Base-by-base conservation (phyloP, 2,113 vertebrate genomes). In the Furnarius figulus region DNA sequence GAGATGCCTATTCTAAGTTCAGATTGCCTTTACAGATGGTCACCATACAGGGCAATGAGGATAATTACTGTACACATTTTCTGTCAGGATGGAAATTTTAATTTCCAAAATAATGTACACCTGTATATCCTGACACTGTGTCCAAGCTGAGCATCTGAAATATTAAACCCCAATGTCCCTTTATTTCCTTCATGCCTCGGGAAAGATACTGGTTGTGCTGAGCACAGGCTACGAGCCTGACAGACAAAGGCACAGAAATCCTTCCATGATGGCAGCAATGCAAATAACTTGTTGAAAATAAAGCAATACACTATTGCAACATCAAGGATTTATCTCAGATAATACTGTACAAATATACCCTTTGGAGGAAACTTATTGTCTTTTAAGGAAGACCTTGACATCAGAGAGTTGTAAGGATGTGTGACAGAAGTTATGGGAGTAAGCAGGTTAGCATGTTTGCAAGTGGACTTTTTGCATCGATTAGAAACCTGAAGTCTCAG, bases 31-130 rank as follows among this genome's bases (percentile, higher is more conserved):
- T 91, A 85, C 84, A 94, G 88, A 65, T 18, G 10, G 82, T 72
- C 67, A 85, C 74, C 56, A 74, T 62, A 39, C 27, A 89, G 83
- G 52, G 31, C 92, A 94, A 83, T 92, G 89, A 93, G 35, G 49
- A 94, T 86, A 93, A 95, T 92, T 76, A 35, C 66, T 70, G 16
- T 33, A 72, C 35, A 93, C 58, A 94, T 92, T 86, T 86, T 90
- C 81, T 59, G 50, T 55, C 53, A 79, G 62, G 62, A 65, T 56
- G 50, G 62, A 93, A 81, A 93, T 78, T 61, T 68, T 81, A 52
- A 87, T 92, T 85, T 91, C 33, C 31, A 81, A 68, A 90, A 80
- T 75, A 94, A 76, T 17, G 47, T 70, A 73, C 74, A 94, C 71
- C 83, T 92, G 77, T 72, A 65, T 78, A 15, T 80, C n/a, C 76